Conservation (phyloP, 2,888 invertebrate species). For the Plagodis pulveraria region DNA sequence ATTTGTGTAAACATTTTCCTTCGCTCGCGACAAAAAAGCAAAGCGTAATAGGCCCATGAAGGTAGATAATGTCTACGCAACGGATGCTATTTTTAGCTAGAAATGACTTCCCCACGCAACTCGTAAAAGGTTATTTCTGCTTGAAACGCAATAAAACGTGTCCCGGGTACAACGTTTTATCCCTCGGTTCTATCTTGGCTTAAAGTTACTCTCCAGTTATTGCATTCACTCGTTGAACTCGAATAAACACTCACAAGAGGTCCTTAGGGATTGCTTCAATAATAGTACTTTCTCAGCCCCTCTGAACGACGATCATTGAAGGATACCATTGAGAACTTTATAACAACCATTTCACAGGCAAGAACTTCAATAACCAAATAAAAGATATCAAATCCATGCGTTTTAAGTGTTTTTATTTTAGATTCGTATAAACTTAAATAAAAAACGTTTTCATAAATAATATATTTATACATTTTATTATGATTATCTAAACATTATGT, state of each 20-base stretch:
- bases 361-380: background rate
- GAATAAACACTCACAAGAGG: slow-evolving; percentile 52
- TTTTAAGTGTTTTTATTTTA: background rate
- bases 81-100: slow-evolving; percentile 45
- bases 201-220: slow-evolving; percentile 49
- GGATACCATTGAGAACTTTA: slow-evolving; percentile 27
- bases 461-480: background rate
- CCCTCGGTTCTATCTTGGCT: slow-evolving; percentile 51
- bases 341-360: slow-evolving; percentile 8
- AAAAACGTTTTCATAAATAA: slow-evolving; percentile 1
- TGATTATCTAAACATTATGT: background rate
- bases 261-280: slow-evolving; percentile 42
- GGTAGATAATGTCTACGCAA: slow-evolving; percentile 33
- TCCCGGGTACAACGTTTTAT: slow-evolving; percentile 53
- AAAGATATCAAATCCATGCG: too few relatives aligned
- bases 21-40: slow-evolving; percentile 7
- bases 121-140: slow-evolving; percentile 62
- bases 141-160: slow-evolving; percentile 58
- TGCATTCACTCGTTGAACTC: slow-evolving; percentile 46
- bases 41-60: slow-evolving; percentile 19
- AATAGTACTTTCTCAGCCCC: slow-evolving; percentile 43
- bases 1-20: slow-evolving; percentile 28
- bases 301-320: slow-evolving; percentile 32
- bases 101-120: slow-evolving; percentile 47
- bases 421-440: too few relatives aligned